Conservation (phyloP, 2,113 vertebrate genomes). For the Loxodonta africana region DNA sequence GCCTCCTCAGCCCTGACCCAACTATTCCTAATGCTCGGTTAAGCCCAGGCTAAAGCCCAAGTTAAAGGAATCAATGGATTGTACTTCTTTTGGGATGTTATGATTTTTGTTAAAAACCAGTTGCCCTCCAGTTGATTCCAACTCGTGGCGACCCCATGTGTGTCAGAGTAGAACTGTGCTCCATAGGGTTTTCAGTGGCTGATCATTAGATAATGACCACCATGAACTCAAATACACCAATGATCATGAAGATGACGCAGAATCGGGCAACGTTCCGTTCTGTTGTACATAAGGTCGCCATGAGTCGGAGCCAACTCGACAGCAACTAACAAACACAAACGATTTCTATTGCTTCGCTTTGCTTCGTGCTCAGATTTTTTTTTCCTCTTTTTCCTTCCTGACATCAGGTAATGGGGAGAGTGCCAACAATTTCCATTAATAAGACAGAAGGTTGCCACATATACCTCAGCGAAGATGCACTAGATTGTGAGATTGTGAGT, state of each 20-base stretch:
- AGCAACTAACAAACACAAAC: background rate
- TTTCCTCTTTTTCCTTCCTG: conserved; percentile 32
- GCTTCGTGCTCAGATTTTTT: background rate
- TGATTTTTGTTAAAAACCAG: background rate
- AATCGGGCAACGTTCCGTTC: too few relatives aligned
- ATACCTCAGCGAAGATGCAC: conserved; percentile 95
- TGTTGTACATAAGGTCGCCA: too few relatives aligned
- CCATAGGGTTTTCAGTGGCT: too few relatives aligned
- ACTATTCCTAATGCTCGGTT: background rate
- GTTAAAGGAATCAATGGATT: background rate
- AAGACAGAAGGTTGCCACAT: conserved; percentile 99
- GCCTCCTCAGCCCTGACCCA: background rate
- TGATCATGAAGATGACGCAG: background rate
- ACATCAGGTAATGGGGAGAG: conserved; percentile 95
- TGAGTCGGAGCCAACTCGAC: background rate
- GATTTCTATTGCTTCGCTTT: background rate
- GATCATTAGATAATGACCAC: background rate
- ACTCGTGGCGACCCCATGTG: too few relatives aligned
- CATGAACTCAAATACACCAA: background rate
- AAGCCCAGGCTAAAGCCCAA: background rate
- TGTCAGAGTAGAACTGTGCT: too few relatives aligned
- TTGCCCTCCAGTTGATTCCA: too few relatives aligned
- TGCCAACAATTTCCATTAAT: conserved; percentile 99
- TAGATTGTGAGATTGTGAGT: conserved; percentile 96
- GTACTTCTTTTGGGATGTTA: background rate